Evolutionary conservation across 2,888 invertebrate species (phyloP).

Genomic region (Stenodera caucasica): DNA sequence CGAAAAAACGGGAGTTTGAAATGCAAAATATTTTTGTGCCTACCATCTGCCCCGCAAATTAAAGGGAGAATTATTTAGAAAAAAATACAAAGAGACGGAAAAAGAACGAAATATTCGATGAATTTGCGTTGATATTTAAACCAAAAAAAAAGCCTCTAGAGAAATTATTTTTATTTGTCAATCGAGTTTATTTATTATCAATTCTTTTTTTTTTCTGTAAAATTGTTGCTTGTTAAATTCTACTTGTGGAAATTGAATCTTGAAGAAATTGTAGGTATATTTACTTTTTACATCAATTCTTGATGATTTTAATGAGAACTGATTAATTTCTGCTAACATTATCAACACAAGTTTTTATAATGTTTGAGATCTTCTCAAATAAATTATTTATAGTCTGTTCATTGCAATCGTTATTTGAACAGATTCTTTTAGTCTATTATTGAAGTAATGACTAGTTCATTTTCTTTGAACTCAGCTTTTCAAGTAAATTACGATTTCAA

Average conservation of each 20-base stretch:
- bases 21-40: neutral
- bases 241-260: neutral
- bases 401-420: conserved; percentile 17
- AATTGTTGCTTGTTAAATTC: neutral
- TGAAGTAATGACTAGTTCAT: conserved; percentile 26
- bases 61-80: neutral
- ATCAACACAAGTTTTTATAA: no score
- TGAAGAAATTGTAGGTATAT: neutral
- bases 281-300: neutral
- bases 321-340: no score
- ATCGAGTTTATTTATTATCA: no score
- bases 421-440: conserved; percentile 15
- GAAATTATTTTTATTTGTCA: neutral
- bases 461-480: conserved; percentile 19
- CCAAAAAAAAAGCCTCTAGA: neutral
- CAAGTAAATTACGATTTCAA: conserved; percentile 24
- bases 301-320: no score
- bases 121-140: neutral
- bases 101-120: no score
- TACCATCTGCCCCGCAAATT: neutral
- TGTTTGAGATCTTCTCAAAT: conserved; percentile 4
- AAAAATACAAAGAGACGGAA: neutral
- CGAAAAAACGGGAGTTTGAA: neutral
- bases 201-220: neutral
- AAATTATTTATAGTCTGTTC: conserved; percentile 17